Base-by-base conservation (phyloP, 2,888 invertebrate genomes). In the Drosophila lacicola region DNA sequence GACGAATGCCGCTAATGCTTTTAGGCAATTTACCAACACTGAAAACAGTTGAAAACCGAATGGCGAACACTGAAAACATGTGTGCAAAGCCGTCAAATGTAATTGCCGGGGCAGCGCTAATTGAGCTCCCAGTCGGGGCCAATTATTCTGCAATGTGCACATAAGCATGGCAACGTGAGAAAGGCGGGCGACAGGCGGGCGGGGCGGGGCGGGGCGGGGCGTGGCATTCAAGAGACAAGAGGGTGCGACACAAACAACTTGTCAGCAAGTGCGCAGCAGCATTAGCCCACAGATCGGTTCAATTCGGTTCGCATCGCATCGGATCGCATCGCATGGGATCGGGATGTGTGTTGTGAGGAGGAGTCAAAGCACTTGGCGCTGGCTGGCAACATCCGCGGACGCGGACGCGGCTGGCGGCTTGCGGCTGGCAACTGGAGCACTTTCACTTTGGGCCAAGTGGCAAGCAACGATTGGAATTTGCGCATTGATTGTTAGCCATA, bases 361-460 rank as follows among this genome's bases (percentile, higher is more conserved):
- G 85, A 84, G 83, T 84, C 87, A 87, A 85, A 74, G 88, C 88
- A 84, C 83, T 87, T 78, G 75, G 72, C 63, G 42, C n/a, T 58
- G 44, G 41, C 54, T 61, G 69, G 63, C 73, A 58, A 78, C 82
- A 82, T 86, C 75, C 81, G 76, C 67, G 67, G 82, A 17, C 17
- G 17, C 8, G 8, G 8, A 17, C 17, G 17, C 8, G 8, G 8
- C 29, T 8, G 29, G 8, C 29, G 8, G 8, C 29, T 8, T 8
- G 8, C 29, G 8, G 25, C 25, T 6, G 25, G 2, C 90, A 90
- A 90, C 88, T 91, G 90, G 91, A 91, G 91, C 91, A 91, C 91
- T 91, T 91, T 91, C 91, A 91, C 91, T 91, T 91, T 90, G 77
- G 70, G 80, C 76, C 66, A 67, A 63, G 70, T 54, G 72, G 63